phyloP scores from a whole-genome alignment of 2,113 vertebrate genomes.

The Raphicerus campestris region DNA sequence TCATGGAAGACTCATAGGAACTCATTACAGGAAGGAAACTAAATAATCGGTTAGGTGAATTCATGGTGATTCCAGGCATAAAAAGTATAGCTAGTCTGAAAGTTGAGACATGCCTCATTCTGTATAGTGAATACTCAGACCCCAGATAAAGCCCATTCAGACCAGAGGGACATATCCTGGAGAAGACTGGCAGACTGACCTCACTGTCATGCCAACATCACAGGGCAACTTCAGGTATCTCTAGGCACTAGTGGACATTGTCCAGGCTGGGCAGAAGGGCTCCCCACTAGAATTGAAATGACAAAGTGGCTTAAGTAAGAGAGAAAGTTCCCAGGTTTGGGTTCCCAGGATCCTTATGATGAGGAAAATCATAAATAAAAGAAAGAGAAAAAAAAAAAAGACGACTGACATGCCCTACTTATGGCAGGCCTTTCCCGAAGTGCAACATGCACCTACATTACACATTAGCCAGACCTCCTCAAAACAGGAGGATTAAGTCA shows the following conservation, averaged over 20 bases:
- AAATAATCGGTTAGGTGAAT: background rate
- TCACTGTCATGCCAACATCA: background rate
- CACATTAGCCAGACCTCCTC: background rate
- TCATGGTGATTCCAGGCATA: background rate
- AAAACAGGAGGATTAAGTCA: background rate
- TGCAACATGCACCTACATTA: background rate
- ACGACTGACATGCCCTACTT: background rate
- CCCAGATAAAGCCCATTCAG: background rate
- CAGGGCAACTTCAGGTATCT: background rate
- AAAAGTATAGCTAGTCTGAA: background rate
- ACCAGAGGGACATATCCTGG: background rate
- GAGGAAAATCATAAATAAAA: background rate
- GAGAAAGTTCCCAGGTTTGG: background rate
- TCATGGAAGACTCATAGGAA: background rate
- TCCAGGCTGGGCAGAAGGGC: background rate
- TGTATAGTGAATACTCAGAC: background rate
- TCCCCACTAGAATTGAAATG: background rate
- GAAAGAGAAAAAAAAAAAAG: background rate
- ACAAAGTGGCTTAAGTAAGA: background rate
- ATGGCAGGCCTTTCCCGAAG: background rate
- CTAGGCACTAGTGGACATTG: background rate
- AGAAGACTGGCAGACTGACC: background rate
- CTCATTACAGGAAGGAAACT: background rate
- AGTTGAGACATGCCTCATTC: background rate
- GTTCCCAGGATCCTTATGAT: background rate